Base-by-base conservation (phyloP, 2,113 vertebrate species). In the Cyprinodon brontotheroides region DNA sequence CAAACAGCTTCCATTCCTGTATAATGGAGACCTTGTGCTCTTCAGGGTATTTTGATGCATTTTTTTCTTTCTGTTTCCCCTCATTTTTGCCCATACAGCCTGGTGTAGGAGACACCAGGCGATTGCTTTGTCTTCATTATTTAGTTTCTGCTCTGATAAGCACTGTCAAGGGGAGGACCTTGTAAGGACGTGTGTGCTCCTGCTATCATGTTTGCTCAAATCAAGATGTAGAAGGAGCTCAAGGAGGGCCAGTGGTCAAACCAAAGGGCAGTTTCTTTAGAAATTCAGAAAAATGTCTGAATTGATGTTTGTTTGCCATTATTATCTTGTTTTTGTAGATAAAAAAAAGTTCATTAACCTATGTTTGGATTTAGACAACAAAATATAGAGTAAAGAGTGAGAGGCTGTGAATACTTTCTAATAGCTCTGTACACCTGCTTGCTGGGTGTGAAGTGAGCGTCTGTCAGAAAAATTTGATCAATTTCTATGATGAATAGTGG, bases 391-490 rank as follows among this genome's bases (percentile, higher is more conserved):
- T 29, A 29, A 53, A 29, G 20, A 53, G 20, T 20, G 9, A 57
- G 7, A 57, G 15, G 50, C 20, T n/a, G 20, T 6, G 50, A 57
- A 57, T 57, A 57, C 50, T 57, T 57, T 57, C 50, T 57, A 14
- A 57, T 57, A 20, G 43, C 9, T 45, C 43, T 45, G 43, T 45
- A 45, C 43, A 45, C 43, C 9, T 45, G 5, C 9, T 11, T 2
- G 43, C 43, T 45, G 43, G 43, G 43, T 45, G 9, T 68, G 62
- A 66, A 81, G 65, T 75, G 70, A 66, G 79, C 68, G n/a, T 82
- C 41, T 79, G 76, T 77, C 80, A 87, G 75, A 65, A 74, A 73
- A 75, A 37, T 40, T 41, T 81, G 71, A 84, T 84, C 87, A 83
- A 81, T 89, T 84, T 87, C 5, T 65, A 64, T 79, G 75, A 73